Evolutionary conservation across 1,140 invertebrate species (phyloP).

Genomic region (Diachasma alloeum): DNA sequence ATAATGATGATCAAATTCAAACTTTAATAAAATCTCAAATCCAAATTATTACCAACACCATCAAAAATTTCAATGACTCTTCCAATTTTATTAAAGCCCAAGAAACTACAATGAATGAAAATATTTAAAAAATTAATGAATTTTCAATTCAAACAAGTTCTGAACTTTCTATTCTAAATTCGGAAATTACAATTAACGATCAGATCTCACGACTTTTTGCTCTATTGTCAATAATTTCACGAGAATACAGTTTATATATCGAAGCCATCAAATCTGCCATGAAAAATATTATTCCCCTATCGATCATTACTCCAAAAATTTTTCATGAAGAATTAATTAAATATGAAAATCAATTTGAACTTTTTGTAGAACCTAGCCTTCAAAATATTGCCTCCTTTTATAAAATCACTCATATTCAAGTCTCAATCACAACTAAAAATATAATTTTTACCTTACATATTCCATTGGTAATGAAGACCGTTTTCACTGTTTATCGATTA

Average conservation of each 20-base stretch:
- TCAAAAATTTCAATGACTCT: too few species aligned
- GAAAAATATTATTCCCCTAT: slow-evolving; percentile 42
- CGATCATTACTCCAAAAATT: slow-evolving; percentile 38
- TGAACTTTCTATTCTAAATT: too few species aligned
- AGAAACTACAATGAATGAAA: slow-evolving; percentile 32
- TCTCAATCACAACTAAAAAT: too few species aligned
- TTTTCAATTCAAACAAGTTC: neutral
- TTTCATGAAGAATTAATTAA: slow-evolving; percentile 42
- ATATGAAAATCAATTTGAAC: slow-evolving; percentile 31
- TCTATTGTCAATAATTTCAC: slow-evolving; percentile 33
- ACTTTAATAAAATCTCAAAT: slow-evolving; percentile 34
- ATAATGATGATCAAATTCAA: slow-evolving; percentile 32
- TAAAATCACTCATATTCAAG: too few species aligned
- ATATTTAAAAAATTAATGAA: slow-evolving; percentile 34
- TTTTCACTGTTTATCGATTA: too few species aligned
- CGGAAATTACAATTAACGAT: neutral
- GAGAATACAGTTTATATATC: slow-evolving; percentile 41
- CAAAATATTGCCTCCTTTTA: too few species aligned
- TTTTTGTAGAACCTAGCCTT: neutral
- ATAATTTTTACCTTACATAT: too few species aligned
- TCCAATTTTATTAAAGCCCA: slow-evolving; percentile 31
- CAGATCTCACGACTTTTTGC: slow-evolving; percentile 23
- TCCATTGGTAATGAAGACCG: too few species aligned
- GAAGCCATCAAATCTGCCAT: slow-evolving; percentile 43
- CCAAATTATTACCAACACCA: too few species aligned